These are phyloP conservation scores for Dryoscopus gambensis DNA, from an alignment of 2,113 vertebrate species.

Conservation along the genomic window DNA sequence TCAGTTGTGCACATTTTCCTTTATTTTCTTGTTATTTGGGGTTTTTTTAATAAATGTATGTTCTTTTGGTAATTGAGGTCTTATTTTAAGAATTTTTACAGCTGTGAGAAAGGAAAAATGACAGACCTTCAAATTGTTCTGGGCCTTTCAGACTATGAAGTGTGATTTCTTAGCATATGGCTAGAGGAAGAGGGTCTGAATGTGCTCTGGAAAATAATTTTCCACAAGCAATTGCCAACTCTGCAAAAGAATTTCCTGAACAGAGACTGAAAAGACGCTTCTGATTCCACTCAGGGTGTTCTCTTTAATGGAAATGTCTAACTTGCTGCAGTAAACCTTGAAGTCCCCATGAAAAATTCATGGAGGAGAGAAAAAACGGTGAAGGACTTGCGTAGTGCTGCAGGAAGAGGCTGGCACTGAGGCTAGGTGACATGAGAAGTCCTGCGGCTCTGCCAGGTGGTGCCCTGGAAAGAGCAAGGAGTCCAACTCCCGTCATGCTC, in stretches of 20 bases:
- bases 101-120: constrained; percentile 14
- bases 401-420: not conserved
- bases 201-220: constrained; percentile 49
- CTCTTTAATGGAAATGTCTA: constrained; percentile 32
- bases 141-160: constrained; percentile 19
- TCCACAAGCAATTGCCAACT: constrained; percentile 4
- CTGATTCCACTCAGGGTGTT: constrained; percentile 12
- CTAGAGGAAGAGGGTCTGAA: constrained; percentile 17
- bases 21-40: not conserved
- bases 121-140: not conserved
- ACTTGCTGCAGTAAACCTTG: constrained; percentile 21
- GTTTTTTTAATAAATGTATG: not conserved
- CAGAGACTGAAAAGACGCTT: not conserved
- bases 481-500: not conserved
- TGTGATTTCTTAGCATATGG: constrained; percentile 13
- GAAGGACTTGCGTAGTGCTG: not conserved
- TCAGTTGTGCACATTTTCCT: not conserved
- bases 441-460: not conserved
- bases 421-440: not conserved
- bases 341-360: constrained; percentile 34
- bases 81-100: constrained; percentile 26
- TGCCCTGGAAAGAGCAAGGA: not conserved
- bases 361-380: not conserved
- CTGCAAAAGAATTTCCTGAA: constrained; percentile 31
- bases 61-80: not conserved